phyloP scores from a whole-genome alignment of 2,797 vertebrate genomes.

The Moxostoma hubbsi region DNA sequence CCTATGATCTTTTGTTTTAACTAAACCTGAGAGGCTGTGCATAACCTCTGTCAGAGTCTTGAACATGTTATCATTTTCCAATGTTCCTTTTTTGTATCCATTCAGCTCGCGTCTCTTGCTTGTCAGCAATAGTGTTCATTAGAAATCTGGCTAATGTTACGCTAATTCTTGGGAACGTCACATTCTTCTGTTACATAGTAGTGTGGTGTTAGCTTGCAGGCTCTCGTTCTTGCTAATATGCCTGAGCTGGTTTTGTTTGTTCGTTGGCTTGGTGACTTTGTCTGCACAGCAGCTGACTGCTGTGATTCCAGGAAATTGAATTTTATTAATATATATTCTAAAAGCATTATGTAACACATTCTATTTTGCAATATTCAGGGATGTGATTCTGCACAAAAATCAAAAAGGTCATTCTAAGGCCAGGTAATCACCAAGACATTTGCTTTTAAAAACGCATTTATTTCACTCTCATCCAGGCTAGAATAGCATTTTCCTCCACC shows the following conservation, averaged over 20 bases:
- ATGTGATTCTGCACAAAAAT: too few relatives aligned
- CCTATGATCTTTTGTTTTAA: slow-evolving; percentile 15
- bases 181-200: slow-evolving; percentile 33
- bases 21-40: slow-evolving; percentile 12
- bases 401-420: too few relatives aligned
- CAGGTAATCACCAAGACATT: too few relatives aligned
- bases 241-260: slow-evolving; percentile 51
- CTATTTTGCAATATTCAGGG: neutral
- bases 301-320: slow-evolving; percentile 31
- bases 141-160: slow-evolving; percentile 29
- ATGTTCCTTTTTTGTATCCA: neutral
- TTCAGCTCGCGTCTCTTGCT: slow-evolving; percentile 5
- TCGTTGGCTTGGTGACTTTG: slow-evolving; percentile 44
- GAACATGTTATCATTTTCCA: slow-evolving; percentile 11
- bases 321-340: neutral
- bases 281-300: slow-evolving; percentile 40
- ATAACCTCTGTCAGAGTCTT: slow-evolving; percentile 10
- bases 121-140: slow-evolving; percentile 23
- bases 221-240: slow-evolving; percentile 30
- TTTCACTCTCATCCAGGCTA: too few relatives aligned
- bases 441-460: too few relatives aligned
- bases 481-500: too few relatives aligned
- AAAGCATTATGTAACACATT: neutral
- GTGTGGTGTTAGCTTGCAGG: slow-evolving; percentile 32
- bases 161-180: slow-evolving; percentile 34